Conservation (phyloP, 2,113 vertebrate genomes). For the Catharus fuscescens region DNA sequence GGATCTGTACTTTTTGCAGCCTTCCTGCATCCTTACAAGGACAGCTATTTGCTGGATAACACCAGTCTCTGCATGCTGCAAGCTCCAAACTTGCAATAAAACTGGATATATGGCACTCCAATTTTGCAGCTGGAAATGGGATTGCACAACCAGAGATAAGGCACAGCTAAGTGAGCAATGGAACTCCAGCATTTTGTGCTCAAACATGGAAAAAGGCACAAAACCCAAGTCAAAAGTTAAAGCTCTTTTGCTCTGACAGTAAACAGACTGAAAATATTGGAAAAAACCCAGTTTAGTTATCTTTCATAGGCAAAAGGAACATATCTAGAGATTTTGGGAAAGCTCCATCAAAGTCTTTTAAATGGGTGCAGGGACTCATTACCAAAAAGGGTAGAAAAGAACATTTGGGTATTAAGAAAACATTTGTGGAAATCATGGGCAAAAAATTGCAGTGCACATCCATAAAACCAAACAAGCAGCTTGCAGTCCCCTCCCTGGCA, state of each 20-base stretch:
- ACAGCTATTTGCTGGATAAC: not conserved
- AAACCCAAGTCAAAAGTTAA: not conserved
- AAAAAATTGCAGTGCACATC: not conserved
- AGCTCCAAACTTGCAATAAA: slow-evolving; percentile 1
- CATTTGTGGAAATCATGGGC: not conserved
- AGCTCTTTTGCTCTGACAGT: not conserved
- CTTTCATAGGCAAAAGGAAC: not conserved
- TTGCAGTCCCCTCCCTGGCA: not conserved
- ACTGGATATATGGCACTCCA: not conserved
- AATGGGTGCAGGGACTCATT: rapidly evolving
- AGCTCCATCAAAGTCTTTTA: not conserved
- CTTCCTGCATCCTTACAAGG: slow-evolving; percentile 21
- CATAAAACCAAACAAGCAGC: not conserved
- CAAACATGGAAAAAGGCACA: not conserved
- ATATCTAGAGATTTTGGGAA: not conserved
- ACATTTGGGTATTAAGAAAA: not conserved
- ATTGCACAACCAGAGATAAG: slow-evolving; percentile 17
- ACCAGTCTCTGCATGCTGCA: not conserved
- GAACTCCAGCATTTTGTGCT: not conserved
- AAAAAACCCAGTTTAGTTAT: not conserved
- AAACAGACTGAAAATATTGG: not conserved
- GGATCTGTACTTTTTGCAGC: not conserved
- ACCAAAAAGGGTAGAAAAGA: not conserved
- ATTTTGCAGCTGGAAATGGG: not conserved
- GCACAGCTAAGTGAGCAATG: not conserved